Evolutionary conservation across 2,797 vertebrate genomes (phyloP).

Genomic region (Enoplosus armatus): DNA sequence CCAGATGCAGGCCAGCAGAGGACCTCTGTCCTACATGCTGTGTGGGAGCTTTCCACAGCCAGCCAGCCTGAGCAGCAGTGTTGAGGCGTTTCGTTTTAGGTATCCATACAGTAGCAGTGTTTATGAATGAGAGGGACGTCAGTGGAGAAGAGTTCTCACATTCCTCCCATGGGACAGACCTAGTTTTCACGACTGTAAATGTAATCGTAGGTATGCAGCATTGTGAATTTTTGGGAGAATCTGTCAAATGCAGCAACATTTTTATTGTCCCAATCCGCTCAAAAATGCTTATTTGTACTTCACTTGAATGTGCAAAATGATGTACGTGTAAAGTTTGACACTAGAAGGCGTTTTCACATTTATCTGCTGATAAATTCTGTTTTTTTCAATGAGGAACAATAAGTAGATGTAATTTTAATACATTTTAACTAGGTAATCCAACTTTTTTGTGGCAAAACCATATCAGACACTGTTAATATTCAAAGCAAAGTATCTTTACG

Average conservation of each 20-base stretch:
- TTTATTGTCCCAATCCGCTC: not conserved
- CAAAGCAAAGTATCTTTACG: not conserved
- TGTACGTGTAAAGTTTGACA: not conserved
- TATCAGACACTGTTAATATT: too few relatives aligned
- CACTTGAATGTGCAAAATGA: not conserved
- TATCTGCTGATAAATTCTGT: too few relatives aligned
- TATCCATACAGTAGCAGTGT: slow-evolving; percentile 17
- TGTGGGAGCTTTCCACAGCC: slow-evolving; percentile 37
- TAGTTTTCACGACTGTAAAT: slow-evolving; percentile 1
- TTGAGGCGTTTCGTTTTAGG: slow-evolving; percentile 6
- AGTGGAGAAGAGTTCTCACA: slow-evolving; percentile 50
- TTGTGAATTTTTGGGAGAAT: not conserved
- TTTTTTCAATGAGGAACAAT: too few relatives aligned
- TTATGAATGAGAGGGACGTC: slow-evolving; percentile 50
- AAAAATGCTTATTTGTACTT: not conserved
- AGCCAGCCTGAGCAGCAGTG: not conserved
- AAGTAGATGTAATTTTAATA: too few relatives aligned
- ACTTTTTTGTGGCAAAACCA: too few relatives aligned
- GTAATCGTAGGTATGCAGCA: too few relatives aligned
- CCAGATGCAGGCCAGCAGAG: slow-evolving; percentile 12
- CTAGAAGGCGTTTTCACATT: not conserved
- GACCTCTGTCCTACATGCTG: slow-evolving; percentile 42
- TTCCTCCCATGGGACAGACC: slow-evolving; percentile 7
- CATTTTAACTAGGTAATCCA: too few relatives aligned
- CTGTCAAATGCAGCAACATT: not conserved